Base-by-base conservation (phyloP, 1,140 invertebrate species). In the Drosophila kohkoa region DNA sequence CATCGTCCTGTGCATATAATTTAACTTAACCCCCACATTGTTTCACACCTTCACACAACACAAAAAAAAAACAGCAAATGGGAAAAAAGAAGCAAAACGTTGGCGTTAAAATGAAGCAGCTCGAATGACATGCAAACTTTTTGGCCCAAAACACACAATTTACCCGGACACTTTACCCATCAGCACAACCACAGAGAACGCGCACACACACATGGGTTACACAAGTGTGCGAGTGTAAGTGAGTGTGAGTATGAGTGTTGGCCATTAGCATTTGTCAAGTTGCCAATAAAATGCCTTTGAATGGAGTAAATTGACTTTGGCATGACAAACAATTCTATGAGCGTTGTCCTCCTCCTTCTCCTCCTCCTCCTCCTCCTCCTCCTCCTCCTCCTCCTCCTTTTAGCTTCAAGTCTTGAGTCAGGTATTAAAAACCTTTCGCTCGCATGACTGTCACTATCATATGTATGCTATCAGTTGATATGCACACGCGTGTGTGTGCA, bases 91-190 rank as follows among this genome's bases (percentile, higher is more conserved):
- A 35, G 52, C 7, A 70, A 59, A 49, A 59, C 48, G 38, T 45
- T 62, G 38, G 55, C 75, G 69, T 65, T 60, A 62, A 81, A 81
- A 81, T 86, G 82, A 79, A 87, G 82, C 76, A 82, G 77, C 85
- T 88, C 68, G 55, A 89, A 88, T 88, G 83, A 88, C 83, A 89
- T 88, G 83, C 83, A 88, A 88, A 89, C 85, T 88, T 88, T 82
- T 81, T 55, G 48, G 54, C 60, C 51, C 73, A 63, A 49, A 45
- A 51, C 66, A 80, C 49, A 68, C 60, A 51, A 30, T 64, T 70
- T 70, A 55, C 48, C 28, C 65, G 32, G 45, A 63, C 77, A 32
- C 71, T 66, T 48, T 28, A 32, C 41, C 65, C 65, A 32, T 43
- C 65, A 11, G 28, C 41, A 16, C 41, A 52, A 52, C 20, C 16